Evolutionary conservation across 2,113 vertebrate genomes (phyloP), one percentile per base, ranked within the genome.

Genomic region (Asarcornis scutulata): DNA sequence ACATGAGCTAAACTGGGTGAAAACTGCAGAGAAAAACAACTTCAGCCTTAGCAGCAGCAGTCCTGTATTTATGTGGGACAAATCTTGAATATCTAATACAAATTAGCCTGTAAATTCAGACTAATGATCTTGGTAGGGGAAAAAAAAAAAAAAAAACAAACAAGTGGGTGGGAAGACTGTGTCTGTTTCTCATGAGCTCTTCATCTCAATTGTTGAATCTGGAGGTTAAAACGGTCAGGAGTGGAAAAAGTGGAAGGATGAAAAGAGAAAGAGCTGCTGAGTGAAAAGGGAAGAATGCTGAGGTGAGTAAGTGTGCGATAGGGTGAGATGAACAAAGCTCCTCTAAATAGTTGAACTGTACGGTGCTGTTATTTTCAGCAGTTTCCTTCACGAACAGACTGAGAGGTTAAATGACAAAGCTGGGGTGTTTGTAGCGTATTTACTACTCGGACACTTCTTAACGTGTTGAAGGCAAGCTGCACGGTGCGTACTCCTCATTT

Each of bases 81-180:
- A 64, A 81, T 62, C 10, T 48, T 26, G 18, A 87, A 50, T 20
- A 25, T 7, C 23, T 69, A 48, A 68, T 22, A 69, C 7, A 83
- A 50, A 72, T 22, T 62, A 85, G 44, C 17, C 31, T 83, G 50
- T 8, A 52, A 89, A 67, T 36, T 69, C 40, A 73, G 55, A 66
- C 4, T 20, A 69, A 32, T 16, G 4, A 29, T 29, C 17, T 52
- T 17, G 9, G 53, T 16, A 56, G 27, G 53, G 9, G 9, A 17
- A 42, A 42, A 42, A 46, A 46, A 46, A 46, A 18, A 46, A 46
- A 21, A 48, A 48, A 48, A 48, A 46, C 25, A 53, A 75, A 68
- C 36, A 52, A 4, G 23, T 0, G 4, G 9, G 9, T 29, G 17
- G 40, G 75, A 91, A 71, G 58, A 63, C 0, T 25, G 17, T 1